Evolutionary conservation across 64 coral and sea anemone genomes (phyloP).

Genomic region (Anthopleura sola): DNA sequence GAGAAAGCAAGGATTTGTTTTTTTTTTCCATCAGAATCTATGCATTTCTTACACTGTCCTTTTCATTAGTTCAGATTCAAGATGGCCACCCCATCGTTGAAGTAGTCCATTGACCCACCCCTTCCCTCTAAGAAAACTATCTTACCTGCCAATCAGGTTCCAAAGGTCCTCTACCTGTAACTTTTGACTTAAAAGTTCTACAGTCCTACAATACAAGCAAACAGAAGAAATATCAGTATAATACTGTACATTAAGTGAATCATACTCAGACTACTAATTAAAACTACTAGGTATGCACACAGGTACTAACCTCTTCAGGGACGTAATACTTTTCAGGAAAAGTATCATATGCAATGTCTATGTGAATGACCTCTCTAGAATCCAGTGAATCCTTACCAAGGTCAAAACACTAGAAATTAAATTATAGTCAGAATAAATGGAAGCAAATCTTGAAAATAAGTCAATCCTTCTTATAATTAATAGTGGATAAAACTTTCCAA

Average conservation of each 20-base stretch:
- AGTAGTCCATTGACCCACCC: neutral
- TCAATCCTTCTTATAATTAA: neutral
- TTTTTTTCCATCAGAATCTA: no score
- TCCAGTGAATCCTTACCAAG: constrained; percentile 49
- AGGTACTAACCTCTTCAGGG: constrained; percentile 67
- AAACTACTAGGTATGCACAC: neutral
- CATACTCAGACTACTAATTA: no score
- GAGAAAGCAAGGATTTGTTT: no score
- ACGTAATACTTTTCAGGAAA: constrained; percentile 97
- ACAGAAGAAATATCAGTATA: no score
- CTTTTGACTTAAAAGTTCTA: constrained; percentile 88
- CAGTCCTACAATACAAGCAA: constrained; percentile 67
- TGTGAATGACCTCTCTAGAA: constrained; percentile 71
- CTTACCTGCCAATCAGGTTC: constrained; percentile 73
- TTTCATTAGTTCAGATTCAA: no score
- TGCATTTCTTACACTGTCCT: no score
- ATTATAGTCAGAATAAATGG: neutral
- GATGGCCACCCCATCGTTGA: neutral
- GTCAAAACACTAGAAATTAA: constrained; percentile 69
- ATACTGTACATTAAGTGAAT: no score
- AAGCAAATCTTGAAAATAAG: neutral
- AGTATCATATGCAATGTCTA: constrained; percentile 94
- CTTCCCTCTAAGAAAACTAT: neutral
- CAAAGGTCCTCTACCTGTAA: constrained; percentile 86
- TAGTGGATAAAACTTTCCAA: no score